These are phyloP conservation scores for Homarus gammarus DNA, from an alignment of 2,888 invertebrate species.

Conservation along the genomic window DNA sequence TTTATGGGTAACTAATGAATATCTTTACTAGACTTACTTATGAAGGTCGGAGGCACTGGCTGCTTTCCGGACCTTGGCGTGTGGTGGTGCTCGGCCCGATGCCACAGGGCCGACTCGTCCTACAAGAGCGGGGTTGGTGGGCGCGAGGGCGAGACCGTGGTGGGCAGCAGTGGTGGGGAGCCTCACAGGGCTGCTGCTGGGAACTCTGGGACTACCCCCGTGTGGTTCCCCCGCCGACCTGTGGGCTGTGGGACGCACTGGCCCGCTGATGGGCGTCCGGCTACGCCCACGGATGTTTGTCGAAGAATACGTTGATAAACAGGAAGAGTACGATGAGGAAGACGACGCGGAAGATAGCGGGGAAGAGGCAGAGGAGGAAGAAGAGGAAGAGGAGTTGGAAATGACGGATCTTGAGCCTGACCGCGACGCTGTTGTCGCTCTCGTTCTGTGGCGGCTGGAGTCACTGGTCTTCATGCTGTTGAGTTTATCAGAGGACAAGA, in stretches of 20 bases:
- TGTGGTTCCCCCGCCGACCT: not conserved
- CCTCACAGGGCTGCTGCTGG: slow-evolving; percentile 24
- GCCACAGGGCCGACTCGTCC: not conserved
- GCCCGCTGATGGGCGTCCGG: slow-evolving; percentile 37
- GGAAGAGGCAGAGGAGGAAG: slow-evolving; percentile 28
- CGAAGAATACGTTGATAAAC: slow-evolving; percentile 7
- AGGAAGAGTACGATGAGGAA: slow-evolving; percentile 40
- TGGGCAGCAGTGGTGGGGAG: not conserved
- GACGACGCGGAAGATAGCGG: slow-evolving; percentile 50
- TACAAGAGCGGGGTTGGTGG: not conserved
- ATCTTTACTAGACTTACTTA: slow-evolving; percentile 59
- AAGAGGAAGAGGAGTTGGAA: slow-evolving; percentile 27
- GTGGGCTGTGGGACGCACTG: slow-evolving; percentile 57
- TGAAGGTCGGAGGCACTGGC: slow-evolving; percentile 71
- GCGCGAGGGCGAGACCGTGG: slow-evolving; percentile 13
- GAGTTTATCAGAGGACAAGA: slow-evolving; percentile 51
- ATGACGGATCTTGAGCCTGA: not conserved
- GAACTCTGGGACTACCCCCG: not conserved
- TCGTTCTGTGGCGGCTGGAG: slow-evolving; percentile 14
- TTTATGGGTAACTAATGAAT: too few relatives aligned
- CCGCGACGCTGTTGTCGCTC: not conserved
- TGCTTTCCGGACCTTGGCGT: slow-evolving; percentile 61
- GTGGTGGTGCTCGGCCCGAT: slow-evolving; percentile 15
- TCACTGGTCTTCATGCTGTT: slow-evolving; percentile 35
- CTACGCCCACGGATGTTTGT: not conserved